A percentile compares a stretch with the other conserved stretches of the same genome.
Conservation (phyloP, 2,888 invertebrate genomes). For the Camponotus fellah region DNA sequence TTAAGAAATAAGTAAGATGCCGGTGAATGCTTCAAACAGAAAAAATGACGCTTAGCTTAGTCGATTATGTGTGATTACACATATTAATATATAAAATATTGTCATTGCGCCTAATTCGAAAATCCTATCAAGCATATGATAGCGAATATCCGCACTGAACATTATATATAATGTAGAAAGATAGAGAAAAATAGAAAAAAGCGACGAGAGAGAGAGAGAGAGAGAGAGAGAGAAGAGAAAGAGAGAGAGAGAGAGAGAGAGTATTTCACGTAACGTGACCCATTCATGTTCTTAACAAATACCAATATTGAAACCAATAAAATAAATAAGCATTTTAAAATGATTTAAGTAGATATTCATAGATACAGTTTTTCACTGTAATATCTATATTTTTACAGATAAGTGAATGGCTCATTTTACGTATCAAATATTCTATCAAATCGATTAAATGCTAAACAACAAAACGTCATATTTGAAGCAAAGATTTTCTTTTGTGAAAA, state of each 20-base stretch:
- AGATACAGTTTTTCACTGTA: conserved; percentile 20
- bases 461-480: neutral
- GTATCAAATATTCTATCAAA: conserved; percentile 15
- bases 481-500: neutral
- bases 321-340: neutral
- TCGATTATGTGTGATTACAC: conserved; percentile 29
- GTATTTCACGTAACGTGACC: conserved; percentile 9
- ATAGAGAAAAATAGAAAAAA: neutral
- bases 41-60: conserved; percentile 45
- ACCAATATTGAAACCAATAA: neutral
- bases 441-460: conserved; percentile 3
- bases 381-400: neutral
- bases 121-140: neutral
- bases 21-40: conserved; percentile 25
- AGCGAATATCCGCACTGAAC: neutral
- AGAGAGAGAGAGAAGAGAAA: neutral
- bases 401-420: conserved; percentile 1
- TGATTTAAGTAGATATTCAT: neutral
- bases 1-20: conserved; percentile 1
- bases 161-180: neutral
- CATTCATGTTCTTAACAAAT: neutral
- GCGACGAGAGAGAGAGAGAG: neutral
- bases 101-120: conserved; percentile 18
- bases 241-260: neutral
- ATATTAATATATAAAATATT: conserved; percentile 27